These are phyloP conservation scores for Tenualosa ilisha DNA, from an alignment of 2,797 vertebrate species.

Conservation along the genomic window DNA sequence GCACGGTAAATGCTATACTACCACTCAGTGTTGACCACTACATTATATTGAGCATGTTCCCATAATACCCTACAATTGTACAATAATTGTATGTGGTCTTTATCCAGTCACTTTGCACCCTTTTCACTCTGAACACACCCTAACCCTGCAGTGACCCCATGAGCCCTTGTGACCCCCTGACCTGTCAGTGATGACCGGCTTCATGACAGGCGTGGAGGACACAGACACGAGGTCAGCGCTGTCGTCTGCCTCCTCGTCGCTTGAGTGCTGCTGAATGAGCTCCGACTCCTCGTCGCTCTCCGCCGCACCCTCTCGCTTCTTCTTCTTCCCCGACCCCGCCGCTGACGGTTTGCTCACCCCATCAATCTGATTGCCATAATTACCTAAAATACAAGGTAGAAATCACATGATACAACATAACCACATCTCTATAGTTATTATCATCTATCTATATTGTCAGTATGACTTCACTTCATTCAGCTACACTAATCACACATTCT, in stretches of 20 bases:
- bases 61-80: neutral
- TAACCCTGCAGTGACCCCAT: neutral
- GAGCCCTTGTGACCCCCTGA: constrained; percentile 56
- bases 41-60: neutral
- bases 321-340: constrained; percentile 59
- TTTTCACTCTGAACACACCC: neutral
- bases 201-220: constrained; percentile 84
- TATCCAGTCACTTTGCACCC: neutral
- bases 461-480: too few species aligned
- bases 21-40: neutral
- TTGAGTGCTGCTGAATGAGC: constrained; percentile 71
- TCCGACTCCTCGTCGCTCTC: constrained; percentile 53
- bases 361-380: constrained; percentile 92
- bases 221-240: constrained; percentile 72
- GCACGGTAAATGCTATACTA: neutral
- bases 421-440: neutral
- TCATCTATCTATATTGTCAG: too few species aligned
- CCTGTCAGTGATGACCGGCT: constrained; percentile 93
- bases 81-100: neutral
- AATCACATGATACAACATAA: neutral
- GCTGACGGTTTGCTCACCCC: constrained; percentile 73
- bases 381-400: constrained; percentile 72
- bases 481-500: too few species aligned
- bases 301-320: constrained; percentile 71
- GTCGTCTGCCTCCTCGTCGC: constrained; percentile 75